Evolutionary conservation across 2,113 vertebrate species (phyloP).

Genomic region (Bubo scandiacus): DNA sequence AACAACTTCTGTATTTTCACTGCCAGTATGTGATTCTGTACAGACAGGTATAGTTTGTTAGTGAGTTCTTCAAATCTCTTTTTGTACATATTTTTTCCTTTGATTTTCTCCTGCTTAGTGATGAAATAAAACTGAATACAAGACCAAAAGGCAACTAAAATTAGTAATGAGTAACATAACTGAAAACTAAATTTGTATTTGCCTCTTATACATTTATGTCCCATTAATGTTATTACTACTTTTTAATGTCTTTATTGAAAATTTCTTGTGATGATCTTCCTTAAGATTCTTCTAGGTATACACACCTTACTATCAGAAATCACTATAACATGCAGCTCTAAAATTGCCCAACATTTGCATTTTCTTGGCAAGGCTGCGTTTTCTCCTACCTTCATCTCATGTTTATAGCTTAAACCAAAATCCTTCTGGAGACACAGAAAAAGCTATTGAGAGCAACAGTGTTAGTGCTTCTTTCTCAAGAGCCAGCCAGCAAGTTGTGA

Average conservation of each 20-base stretch:
- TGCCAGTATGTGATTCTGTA: background rate
- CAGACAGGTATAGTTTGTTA: background rate
- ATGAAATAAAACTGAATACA: background rate
- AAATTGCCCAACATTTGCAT: background rate
- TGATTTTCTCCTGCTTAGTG: background rate
- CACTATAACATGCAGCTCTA: background rate
- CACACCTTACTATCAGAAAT: background rate
- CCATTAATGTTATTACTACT: background rate
- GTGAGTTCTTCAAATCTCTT: background rate
- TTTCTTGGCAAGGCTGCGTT: background rate
- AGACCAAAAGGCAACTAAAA: background rate
- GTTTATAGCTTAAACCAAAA: background rate
- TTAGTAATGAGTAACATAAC: background rate
- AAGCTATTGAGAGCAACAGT: background rate
- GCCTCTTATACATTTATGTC: background rate
- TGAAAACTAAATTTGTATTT: background rate
- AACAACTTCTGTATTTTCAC: background rate
- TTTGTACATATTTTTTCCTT: background rate
- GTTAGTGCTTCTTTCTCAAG: background rate
- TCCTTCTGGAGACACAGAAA: background rate
- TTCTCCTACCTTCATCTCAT: background rate
- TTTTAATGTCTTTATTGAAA: background rate
- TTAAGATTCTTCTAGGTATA: background rate
- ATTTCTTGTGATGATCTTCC: rapidly evolving
- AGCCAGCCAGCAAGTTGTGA: background rate